These are phyloP conservation scores for Philonicus albiceps DNA, from an alignment of 2,888 invertebrate species.

Conservation along the genomic window DNA sequence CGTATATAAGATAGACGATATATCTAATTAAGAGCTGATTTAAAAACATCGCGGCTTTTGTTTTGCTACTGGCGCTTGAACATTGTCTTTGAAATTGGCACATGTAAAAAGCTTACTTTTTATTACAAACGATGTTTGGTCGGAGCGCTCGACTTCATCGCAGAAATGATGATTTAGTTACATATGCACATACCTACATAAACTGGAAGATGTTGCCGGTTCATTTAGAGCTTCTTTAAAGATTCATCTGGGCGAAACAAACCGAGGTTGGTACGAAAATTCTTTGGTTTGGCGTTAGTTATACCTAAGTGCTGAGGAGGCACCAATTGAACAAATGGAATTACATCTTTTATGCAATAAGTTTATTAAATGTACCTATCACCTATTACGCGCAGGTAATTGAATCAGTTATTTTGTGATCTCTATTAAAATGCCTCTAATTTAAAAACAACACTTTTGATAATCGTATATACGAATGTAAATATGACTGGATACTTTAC, in stretches of 20 bases:
- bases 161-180: background rate
- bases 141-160: background rate
- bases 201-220: background rate
- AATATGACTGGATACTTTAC: too few species aligned
- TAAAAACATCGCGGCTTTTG: background rate
- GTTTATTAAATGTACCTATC: background rate
- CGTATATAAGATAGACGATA: background rate
- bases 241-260: background rate
- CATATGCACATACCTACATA: background rate
- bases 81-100: background rate
- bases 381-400: background rate
- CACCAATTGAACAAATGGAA: background rate
- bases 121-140: background rate
- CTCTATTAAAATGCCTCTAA: background rate
- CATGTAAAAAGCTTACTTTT: background rate
- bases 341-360: background rate
- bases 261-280: background rate
- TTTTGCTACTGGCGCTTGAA: background rate
- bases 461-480: too few species aligned
- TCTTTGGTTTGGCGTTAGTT: background rate
- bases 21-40: constrained; percentile 25
- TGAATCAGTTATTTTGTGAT: background rate
- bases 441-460: background rate
- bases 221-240: background rate
- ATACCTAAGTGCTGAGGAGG: background rate